Base-by-base conservation (phyloP, 1,140 invertebrate species). In the Lordiphosa collinella region DNA sequence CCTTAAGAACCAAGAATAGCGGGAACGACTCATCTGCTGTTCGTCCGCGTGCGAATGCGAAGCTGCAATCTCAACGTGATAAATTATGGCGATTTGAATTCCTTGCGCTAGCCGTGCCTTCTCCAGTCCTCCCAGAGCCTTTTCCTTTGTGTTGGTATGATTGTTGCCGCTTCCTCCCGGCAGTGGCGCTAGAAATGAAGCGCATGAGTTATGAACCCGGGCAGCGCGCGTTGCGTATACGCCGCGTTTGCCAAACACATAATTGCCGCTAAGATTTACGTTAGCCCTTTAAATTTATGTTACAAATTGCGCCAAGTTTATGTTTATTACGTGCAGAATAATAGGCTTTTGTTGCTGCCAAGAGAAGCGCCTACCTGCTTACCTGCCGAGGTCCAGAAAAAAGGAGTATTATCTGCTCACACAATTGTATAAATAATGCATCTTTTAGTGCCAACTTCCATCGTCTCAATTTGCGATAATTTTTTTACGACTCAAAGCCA, bases 281-380 rank as follows among this genome's bases (percentile, higher is more conserved):
- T 60, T 63, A 63, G 62, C 72, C 63, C 62, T 72, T 72, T 71
- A 78, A 78, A 78, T 78, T 63, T 76, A 78, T 71, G 62, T 67
- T 78, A 68, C 67, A 76, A 78, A 78, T 76, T 71, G 67, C 66
- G 62, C 67, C 62, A 76, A 63, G 72, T 78, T 76, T 78, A 78
- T 78, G 74, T 76, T 76, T 78, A 78, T 78, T 78, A 78, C 74
- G 74, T 78, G 74, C 72, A 67, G 67, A 78, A 75, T 76, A 76
- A 76, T 74, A 74, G 71, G 72, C 71, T 74, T 70, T 68, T 72
- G 69, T 72, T 68, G 64, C 36, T 58, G 53, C 62, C 66, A 65
- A 60, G 46, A 50, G 31, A 7, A 6, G 22, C 22, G 22, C 5
- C 22, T 25, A 25, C 22, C 43, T 29, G 60, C 40, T 18, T 50